phyloP scores from a whole-genome alignment of 2,888 invertebrate genomes.

The Congeria kusceri region DNA sequence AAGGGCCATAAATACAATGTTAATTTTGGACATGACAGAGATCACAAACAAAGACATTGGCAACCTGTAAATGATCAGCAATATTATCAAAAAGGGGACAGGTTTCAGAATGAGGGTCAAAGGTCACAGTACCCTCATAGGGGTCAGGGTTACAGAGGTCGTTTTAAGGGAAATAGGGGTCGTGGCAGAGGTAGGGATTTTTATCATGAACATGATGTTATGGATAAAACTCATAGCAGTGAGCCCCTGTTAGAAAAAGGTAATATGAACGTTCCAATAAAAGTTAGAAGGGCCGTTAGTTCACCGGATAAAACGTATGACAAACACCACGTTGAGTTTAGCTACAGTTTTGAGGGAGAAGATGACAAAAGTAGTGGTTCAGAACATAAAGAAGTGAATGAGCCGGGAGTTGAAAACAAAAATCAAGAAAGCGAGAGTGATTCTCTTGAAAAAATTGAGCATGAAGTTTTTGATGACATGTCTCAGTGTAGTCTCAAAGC shows the following conservation, averaged over 20 bases:
- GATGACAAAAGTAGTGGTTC: not conserved
- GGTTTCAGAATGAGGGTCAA: constrained; percentile 26
- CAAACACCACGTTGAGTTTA: constrained; percentile 12
- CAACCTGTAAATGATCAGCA: constrained; percentile 3
- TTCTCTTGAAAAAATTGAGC: not conserved
- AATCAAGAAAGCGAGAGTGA: not conserved
- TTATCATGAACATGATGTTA: constrained; percentile 21
- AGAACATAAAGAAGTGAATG: not conserved
- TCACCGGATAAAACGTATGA: constrained; percentile 35
- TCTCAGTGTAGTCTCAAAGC: not conserved
- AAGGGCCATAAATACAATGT: not conserved
- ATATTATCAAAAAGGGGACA: constrained; percentile 10
- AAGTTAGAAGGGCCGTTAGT: constrained; percentile 29
- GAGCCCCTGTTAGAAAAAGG: constrained; percentile 19
- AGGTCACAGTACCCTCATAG: constrained; percentile 1
- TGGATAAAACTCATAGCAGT: constrained; percentile 7
- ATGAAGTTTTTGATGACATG: not conserved
- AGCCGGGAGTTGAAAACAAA: not conserved
- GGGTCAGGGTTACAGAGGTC: constrained; percentile 15
- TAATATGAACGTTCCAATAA: not conserved
- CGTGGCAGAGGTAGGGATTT: constrained; percentile 16
- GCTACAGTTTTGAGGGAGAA: not conserved
- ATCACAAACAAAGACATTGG: not conserved
- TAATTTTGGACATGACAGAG: too few species aligned
- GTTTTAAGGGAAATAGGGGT: constrained; percentile 26